phyloP scores from a whole-genome alignment of 2,797 vertebrate genomes.

The Aplochiton taeniatus region DNA sequence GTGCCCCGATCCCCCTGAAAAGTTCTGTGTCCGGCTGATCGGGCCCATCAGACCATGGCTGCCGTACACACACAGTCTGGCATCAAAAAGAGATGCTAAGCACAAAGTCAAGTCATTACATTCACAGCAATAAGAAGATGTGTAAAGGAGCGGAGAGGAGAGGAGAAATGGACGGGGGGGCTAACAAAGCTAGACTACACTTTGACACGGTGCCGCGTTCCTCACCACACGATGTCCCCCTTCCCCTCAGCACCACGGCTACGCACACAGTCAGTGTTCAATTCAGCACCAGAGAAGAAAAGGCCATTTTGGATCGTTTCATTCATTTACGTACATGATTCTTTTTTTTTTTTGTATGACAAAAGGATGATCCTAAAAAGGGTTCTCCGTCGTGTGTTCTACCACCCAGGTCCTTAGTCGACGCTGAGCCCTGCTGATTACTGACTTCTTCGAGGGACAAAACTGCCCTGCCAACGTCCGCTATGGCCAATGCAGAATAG shows the following conservation, averaged over 20 bases:
- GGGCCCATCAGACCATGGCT: too few relatives aligned
- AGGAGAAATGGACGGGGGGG: too few relatives aligned
- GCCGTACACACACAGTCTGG: not conserved
- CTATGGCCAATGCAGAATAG: not conserved
- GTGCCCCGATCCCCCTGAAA: too few relatives aligned
- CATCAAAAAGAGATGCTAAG: slow-evolving; percentile 17
- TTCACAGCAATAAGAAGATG: slow-evolving; percentile 20
- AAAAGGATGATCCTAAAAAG: too few relatives aligned
- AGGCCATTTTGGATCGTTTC: slow-evolving; percentile 62
- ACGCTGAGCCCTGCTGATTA: too few relatives aligned
- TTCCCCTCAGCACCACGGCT: slow-evolving; percentile 49
- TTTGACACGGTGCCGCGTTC: slow-evolving; percentile 62
- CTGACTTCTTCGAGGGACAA: too few relatives aligned
- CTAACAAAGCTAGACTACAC: not conserved
- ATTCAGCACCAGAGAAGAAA: slow-evolving; percentile 73
- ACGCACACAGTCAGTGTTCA: slow-evolving; percentile 36
- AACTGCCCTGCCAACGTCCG: too few relatives aligned
- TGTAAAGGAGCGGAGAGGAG: too few relatives aligned
- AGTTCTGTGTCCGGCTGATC: too few relatives aligned
- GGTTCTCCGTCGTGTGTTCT: too few relatives aligned
- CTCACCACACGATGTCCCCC: slow-evolving; percentile 43
- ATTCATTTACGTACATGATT: slow-evolving; percentile 58
- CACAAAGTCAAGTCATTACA: slow-evolving; percentile 38
- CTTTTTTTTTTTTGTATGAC: slow-evolving; percentile 44
- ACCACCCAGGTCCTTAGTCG: too few relatives aligned